Conservation (phyloP, 2,797 vertebrate species). For the Nyctibius grandis region DNA sequence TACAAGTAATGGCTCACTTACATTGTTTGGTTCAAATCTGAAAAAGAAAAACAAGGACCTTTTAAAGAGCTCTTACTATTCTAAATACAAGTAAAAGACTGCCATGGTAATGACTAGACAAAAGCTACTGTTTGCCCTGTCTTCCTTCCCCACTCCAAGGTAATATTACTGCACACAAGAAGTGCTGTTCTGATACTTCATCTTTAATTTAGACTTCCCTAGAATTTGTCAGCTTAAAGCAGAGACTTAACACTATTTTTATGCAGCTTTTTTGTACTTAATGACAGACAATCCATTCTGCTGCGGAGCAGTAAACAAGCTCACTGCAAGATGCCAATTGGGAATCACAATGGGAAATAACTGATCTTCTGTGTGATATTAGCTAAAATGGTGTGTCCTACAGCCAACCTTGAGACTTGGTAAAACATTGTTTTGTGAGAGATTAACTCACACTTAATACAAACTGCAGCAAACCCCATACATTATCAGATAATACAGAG, state of each 20-base stretch:
- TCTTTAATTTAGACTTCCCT: constrained; percentile 43
- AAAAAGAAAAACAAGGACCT: neutral
- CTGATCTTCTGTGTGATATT: constrained; percentile 57
- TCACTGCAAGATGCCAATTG: constrained; percentile 35
- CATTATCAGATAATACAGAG: constrained; percentile 27
- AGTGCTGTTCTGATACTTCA: neutral
- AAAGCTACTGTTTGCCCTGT: neutral
- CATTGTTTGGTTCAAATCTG: neutral
- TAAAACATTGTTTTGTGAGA: constrained; percentile 1
- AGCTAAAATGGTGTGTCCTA: constrained; percentile 55
- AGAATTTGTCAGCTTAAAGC: constrained; percentile 32
- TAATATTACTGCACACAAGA: neutral
- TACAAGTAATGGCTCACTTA: neutral
- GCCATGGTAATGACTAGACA: neutral
- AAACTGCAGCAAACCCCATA: neutral
- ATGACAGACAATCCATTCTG: constrained; percentile 2
- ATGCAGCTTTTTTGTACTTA: constrained; percentile 26
- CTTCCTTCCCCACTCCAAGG: constrained; percentile 14
- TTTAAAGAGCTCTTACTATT: neutral
- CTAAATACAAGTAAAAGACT: neutral
- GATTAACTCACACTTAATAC: constrained; percentile 18
- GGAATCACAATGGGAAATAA: constrained; percentile 61
- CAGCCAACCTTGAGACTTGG: constrained; percentile 60
- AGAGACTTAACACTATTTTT: constrained; percentile 37
- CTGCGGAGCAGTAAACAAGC: constrained; percentile 43